Base-by-base conservation (phyloP, 30 jellyfish, hydroid and myxozoan species). In the Aurelia aurita complex sp. Pacific region DNA sequence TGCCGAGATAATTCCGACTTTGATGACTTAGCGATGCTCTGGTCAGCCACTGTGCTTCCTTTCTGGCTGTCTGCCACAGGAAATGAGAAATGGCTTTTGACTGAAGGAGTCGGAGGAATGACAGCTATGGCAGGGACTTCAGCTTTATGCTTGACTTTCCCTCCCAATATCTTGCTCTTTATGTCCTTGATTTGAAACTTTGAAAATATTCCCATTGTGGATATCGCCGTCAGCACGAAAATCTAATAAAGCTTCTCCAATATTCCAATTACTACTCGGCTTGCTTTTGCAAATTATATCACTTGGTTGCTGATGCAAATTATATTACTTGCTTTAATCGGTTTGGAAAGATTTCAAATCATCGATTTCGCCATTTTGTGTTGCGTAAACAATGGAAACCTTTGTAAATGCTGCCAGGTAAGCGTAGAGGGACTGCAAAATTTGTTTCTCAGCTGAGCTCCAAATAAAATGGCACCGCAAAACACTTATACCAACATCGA, bases 81-180 rank as follows among this genome's bases (percentile, higher is more conserved):
- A 73, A 84, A 84, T 67, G 82, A 6, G 64, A 84, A 84, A 18
- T 84, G 63, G 52, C 64, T 68, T 42, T 73, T 77, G 11, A 71
- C 87, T 15, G 82, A 61, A 6, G 93, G 93, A 7, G 93, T 73
- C 17, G 93, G 93, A 3, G 93, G 93, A 29, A 68, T 84, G 23
- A 84, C 93, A 29, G 93, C 84, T n/a, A 84, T 84, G 19, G 93
- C 42, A 14, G 93, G 93, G 14, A 84, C 87, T 11, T 84, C 93
- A 72, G 70, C 72, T 46, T 84, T 84, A 64, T 73, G 87, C 54
- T 84, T 84, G 23, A 53, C 82, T 34, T 77, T 73, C 19, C 93
- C 93, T 84, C 93, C 93, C 82, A 84, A 64, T 55, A 84, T 84
- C 69, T 84, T 84, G 19, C 83, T 82, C 36, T 82, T 82, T 29